Percentiles rank a stretch among this genome's conserved stretches.
These are phyloP conservation scores for Isotomurus palustris DNA, from an alignment of 2,888 invertebrate genomes.

Conservation along the genomic window DNA sequence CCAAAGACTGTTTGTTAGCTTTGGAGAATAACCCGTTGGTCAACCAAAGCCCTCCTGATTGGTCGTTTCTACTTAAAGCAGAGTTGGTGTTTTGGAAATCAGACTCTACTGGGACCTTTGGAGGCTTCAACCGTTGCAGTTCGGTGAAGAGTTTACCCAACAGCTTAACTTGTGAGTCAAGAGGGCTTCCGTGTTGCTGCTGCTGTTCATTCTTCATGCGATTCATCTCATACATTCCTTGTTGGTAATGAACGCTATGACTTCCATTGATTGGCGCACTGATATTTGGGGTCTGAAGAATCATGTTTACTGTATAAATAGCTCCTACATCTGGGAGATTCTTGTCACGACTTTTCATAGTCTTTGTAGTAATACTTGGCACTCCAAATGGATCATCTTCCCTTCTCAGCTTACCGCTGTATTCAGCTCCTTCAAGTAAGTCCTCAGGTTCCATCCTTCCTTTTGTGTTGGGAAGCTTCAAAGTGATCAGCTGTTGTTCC, in stretches of 20 bases:
- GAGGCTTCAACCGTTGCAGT: constrained; percentile 22
- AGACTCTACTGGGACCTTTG: constrained; percentile 15
- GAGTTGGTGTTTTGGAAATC: neutral
- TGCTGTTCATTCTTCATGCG: neutral
- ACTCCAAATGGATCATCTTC: neutral
- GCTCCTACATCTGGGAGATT: constrained; percentile 25
- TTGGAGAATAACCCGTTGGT: too few relatives aligned
- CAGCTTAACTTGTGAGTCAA: constrained; percentile 33
- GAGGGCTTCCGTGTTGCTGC: constrained; percentile 15
- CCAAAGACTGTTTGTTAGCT: constrained; percentile 2
- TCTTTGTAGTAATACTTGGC: neutral
- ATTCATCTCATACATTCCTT: constrained; percentile 18
- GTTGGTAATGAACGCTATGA: constrained; percentile 14
- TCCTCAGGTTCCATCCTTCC: neutral
- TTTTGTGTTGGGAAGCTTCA: constrained; percentile 25
- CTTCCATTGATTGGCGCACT: constrained; percentile 28
- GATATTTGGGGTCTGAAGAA: constrained; percentile 25
- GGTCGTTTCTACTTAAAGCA: neutral
- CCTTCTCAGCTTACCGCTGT: neutral
- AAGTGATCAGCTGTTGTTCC: constrained; percentile 18
- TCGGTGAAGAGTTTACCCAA: constrained; percentile 30
- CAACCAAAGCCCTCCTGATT: constrained; percentile 7
- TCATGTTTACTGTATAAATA: constrained; percentile 15
- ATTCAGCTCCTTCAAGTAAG: neutral
- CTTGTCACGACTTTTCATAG: constrained; percentile 6